Evolutionary conservation across 2,113 vertebrate genomes (phyloP), one percentile per base, ranked within the genome.

Genomic region (Vireo altiloquus): DNA sequence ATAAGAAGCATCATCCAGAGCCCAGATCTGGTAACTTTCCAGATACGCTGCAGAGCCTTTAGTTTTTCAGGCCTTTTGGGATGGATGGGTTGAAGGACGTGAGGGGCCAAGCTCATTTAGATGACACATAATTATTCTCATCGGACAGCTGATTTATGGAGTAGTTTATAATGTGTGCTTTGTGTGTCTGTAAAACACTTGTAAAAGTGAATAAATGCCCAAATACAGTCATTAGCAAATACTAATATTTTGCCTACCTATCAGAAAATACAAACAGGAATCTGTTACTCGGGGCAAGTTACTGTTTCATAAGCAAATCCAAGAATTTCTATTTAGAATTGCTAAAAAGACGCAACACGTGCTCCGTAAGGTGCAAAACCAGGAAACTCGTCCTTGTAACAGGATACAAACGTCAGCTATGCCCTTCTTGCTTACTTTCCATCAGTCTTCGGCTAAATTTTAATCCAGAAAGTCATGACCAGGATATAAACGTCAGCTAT

Each of bases 11-110:
- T 72, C 82, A 92, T 71, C 19, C 64, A 92, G 80, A 87, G 49
- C 65, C 57, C 50, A 57, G 87, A 93, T 50, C 71, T 95, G 90
- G 83, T 97, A 78, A 82, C 68, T 50, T 95, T 95, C 86, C 95
- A 97, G 86, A 83, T 56, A 82, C 11, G 31, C 65, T 86, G 74
- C 86, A 94, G 60, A 93, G 72, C 37, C 46, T 87, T 79, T 85
- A n/a, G 31, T 69, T 92, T 96, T 96, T 53, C 64, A 88, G 69
- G 65, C 56, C 78, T 92, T 95, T 61, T 82, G 81, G 85, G 90
- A 87, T 53, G 46, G 80, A 87, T 84, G 23, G 30, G 11, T 69
- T 76, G 53, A 94, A 61, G 63, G 60, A 78, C 72, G 53, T 7
- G 63, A 95, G 13, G n/a, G 69, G 80, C 68, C 44, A 65, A 63